These are phyloP conservation scores for Ditylenchus weischeri DNA, from an alignment of 2,888 invertebrate genomes.

Conservation along the genomic window DNA sequence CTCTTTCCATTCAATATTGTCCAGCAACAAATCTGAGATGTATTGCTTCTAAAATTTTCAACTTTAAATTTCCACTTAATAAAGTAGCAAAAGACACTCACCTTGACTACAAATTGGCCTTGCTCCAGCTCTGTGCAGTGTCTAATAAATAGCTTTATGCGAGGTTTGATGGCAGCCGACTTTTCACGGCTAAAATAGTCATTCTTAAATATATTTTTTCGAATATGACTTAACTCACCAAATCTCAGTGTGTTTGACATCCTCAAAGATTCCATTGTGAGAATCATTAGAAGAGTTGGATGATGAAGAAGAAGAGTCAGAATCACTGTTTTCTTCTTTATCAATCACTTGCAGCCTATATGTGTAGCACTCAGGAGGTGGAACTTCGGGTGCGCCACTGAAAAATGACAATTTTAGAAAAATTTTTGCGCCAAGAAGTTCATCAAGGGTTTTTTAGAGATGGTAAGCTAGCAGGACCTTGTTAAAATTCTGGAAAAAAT, in stretches of 20 bases:
- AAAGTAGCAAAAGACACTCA: not conserved
- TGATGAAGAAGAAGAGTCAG: not conserved
- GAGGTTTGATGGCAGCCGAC: slow-evolving; percentile 6
- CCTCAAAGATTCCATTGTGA: slow-evolving; percentile 4
- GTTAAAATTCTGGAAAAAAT: too few species aligned
- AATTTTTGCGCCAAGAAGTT: too few species aligned
- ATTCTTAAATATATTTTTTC: not conserved
- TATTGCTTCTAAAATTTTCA: not conserved
- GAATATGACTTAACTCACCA: not conserved
- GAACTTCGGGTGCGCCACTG: not conserved
- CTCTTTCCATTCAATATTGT: slow-evolving; percentile 32
- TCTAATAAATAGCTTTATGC: slow-evolving; percentile 10
- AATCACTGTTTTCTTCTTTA: slow-evolving; percentile 7
- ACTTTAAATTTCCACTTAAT: too few species aligned
- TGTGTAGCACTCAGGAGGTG: slow-evolving; percentile 11
- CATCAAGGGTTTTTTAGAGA: too few species aligned
- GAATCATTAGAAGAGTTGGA: slow-evolving; percentile 9
- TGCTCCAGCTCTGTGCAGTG: slow-evolving; percentile 11
- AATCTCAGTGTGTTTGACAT: slow-evolving; percentile 6
- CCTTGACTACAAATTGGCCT: slow-evolving; percentile 13
- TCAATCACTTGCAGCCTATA: slow-evolving; percentile 12
- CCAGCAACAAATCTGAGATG: slow-evolving; percentile 24
- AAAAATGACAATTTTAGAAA: not conserved
- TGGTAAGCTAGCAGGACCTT: too few species aligned
- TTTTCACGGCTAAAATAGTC: slow-evolving; percentile 10